phyloP scores from a whole-genome alignment of 2,113 vertebrate genomes.

The Cariama cristata region DNA sequence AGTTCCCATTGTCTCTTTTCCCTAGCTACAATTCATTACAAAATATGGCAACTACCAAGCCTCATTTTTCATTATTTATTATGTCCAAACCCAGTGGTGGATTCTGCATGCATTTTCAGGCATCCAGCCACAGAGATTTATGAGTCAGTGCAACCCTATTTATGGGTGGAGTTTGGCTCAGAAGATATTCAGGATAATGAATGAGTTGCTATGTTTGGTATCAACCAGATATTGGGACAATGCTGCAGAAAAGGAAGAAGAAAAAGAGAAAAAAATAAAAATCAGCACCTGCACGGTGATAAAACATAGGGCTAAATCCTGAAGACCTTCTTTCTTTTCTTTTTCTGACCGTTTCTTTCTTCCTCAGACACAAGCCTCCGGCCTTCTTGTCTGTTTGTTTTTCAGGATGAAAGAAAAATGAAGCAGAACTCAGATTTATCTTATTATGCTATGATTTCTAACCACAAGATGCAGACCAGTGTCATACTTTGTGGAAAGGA shows the following conservation, averaged over 20 bases:
- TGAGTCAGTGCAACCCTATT: slow-evolving; percentile 51
- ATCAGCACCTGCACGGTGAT: not conserved
- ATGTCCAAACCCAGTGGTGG: slow-evolving; percentile 20
- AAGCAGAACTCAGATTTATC: not conserved
- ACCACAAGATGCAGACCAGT: not conserved
- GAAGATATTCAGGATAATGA: slow-evolving; percentile 48
- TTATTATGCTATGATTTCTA: not conserved
- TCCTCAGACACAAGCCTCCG: not conserved
- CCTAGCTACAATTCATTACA: slow-evolving; percentile 51
- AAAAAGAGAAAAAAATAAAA: not conserved
- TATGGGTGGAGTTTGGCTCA: slow-evolving; percentile 53
- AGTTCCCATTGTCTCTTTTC: slow-evolving; percentile 33
- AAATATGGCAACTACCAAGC: slow-evolving; percentile 20
- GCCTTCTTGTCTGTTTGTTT: not conserved
- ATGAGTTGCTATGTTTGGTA: slow-evolving; percentile 36
- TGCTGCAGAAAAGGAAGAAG: not conserved
- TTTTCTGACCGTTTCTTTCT: not conserved
- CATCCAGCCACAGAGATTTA: slow-evolving; percentile 49
- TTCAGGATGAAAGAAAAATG: not conserved
- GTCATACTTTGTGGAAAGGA: not conserved
- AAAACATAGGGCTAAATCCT: not conserved
- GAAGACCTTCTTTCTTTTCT: not conserved
- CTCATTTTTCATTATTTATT: slow-evolving; percentile 67
- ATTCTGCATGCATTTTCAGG: slow-evolving; percentile 23
- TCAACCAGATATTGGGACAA: not conserved